Percentiles rank a stretch among this genome's conserved stretches.
Evolutionary conservation across 2,888 invertebrate species (phyloP).

Genomic region (Oscheius onirici): DNA sequence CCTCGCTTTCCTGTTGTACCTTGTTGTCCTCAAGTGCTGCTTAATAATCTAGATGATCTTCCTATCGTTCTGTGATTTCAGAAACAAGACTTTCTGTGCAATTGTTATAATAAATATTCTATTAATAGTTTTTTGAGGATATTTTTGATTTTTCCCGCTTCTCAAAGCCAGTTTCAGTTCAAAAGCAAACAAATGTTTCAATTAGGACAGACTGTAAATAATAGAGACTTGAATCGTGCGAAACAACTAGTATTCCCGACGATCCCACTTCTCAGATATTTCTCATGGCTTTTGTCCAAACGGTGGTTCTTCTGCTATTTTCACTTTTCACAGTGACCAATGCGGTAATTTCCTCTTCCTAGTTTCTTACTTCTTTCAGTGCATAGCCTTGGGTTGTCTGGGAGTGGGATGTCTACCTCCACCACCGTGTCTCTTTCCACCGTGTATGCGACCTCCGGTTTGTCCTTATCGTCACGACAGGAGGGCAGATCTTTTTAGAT

Average conservation of each 20-base stretch:
- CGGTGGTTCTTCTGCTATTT: slow-evolving; percentile 9
- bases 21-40: slow-evolving; percentile 28
- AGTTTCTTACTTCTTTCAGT: slow-evolving; percentile 34
- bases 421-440: slow-evolving; percentile 41
- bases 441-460: slow-evolving; percentile 39
- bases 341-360: neutral
- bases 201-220: slow-evolving; percentile 28
- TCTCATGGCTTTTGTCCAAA: neutral
- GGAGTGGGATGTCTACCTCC: slow-evolving; percentile 47
- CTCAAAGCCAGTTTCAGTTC: neutral
- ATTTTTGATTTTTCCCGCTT: neutral
- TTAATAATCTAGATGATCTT: slow-evolving; percentile 31
- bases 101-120: slow-evolving; percentile 28
- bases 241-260: slow-evolving; percentile 23
- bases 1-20: slow-evolving; percentile 21
- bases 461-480: neutral
- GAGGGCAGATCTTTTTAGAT: slow-evolving; percentile 7
- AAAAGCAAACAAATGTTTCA: slow-evolving; percentile 31
- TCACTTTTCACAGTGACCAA: neutral
- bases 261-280: neutral
- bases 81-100: slow-evolving; percentile 8
- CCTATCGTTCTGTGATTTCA: slow-evolving; percentile 10
- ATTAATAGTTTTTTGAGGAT: neutral
- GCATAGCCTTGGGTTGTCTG: slow-evolving; percentile 42
- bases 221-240: slow-evolving; percentile 20